Evolutionary conservation across 2,113 vertebrate genomes (phyloP).

Genomic region (Thalassoma bifasciatum): DNA sequence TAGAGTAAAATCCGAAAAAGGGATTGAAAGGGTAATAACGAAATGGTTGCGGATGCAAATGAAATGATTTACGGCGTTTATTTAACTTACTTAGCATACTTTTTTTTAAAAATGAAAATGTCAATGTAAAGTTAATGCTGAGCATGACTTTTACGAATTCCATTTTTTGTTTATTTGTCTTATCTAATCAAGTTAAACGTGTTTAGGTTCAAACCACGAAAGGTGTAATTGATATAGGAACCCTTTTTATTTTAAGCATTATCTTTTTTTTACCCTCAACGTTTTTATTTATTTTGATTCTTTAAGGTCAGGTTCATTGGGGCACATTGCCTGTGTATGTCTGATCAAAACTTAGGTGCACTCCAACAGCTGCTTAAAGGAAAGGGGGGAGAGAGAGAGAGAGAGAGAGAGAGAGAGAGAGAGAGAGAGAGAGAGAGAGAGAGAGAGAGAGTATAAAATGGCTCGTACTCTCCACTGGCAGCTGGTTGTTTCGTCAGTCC

Average conservation of each 20-base stretch:
- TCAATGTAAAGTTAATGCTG: no score
- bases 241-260: no score
- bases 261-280: not conserved
- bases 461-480: conserved; percentile 42
- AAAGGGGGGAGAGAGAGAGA: not conserved
- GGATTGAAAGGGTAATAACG: not conserved
- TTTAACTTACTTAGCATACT: not conserved
- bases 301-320: not conserved
- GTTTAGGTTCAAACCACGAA: no score
- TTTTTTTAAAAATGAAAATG: not conserved
- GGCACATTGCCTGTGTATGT: not conserved
- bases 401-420: conserved; percentile 2
- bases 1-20: not conserved
- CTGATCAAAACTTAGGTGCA: conserved; percentile 15
- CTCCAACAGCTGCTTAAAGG: conserved; percentile 1
- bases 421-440: conserved; percentile 7
- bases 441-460: conserved; percentile 24
- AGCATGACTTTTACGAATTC: no score
- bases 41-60: not conserved
- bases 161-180: no score
- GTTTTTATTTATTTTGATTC: conserved; percentile 1
- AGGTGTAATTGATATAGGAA: no score
- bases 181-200: no score
- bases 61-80: not conserved
- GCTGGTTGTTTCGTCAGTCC: conserved; percentile 51